Evolutionary conservation across 2,113 vertebrate genomes (phyloP).

Genomic region (Thalassoma bifasciatum): DNA sequence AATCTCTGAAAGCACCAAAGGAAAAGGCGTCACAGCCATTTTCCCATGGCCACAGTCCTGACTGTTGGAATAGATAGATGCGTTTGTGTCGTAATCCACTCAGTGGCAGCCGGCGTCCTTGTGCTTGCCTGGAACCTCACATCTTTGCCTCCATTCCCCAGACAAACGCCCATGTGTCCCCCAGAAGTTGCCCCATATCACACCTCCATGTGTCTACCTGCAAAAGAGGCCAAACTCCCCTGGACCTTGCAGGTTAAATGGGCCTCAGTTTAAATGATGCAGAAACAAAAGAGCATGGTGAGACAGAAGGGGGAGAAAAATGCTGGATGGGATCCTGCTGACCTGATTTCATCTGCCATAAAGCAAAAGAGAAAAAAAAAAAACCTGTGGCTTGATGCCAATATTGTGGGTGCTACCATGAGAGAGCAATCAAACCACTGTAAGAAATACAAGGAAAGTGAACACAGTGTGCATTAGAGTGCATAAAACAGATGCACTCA

Average conservation of each 20-base stretch:
- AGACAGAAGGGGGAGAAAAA: not conserved
- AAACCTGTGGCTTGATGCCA: not conserved
- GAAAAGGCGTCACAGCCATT: conserved; percentile 23
- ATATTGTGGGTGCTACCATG: not conserved
- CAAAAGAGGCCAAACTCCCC: conserved; percentile 22
- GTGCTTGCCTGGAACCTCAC: conserved; percentile 21
- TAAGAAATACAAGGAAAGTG: conserved; percentile 1
- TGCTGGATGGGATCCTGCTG: not conserved
- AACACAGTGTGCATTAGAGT: not conserved
- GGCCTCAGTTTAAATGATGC: conserved; percentile 48
- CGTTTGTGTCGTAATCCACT: conserved; percentile 41
- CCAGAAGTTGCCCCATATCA: conserved; percentile 19
- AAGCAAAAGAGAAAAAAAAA: not conserved
- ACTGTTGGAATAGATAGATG: conserved; percentile 35
- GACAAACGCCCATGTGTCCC: conserved; percentile 25
- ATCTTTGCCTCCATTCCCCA: conserved; percentile 26
- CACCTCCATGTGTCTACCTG: conserved; percentile 26
- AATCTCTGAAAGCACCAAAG: conserved; percentile 31
- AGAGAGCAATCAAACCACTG: conserved; percentile 4
- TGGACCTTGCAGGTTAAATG: conserved; percentile 51
- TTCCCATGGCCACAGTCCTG: conserved; percentile 14
- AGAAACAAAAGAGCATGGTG: conserved; percentile 26
- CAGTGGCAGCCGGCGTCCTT: conserved; percentile 32
- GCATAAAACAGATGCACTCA: not conserved
- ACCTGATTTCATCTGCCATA: not conserved